phyloP scores from a whole-genome alignment of 1,140 invertebrate genomes.

The Panulirus ornatus region DNA sequence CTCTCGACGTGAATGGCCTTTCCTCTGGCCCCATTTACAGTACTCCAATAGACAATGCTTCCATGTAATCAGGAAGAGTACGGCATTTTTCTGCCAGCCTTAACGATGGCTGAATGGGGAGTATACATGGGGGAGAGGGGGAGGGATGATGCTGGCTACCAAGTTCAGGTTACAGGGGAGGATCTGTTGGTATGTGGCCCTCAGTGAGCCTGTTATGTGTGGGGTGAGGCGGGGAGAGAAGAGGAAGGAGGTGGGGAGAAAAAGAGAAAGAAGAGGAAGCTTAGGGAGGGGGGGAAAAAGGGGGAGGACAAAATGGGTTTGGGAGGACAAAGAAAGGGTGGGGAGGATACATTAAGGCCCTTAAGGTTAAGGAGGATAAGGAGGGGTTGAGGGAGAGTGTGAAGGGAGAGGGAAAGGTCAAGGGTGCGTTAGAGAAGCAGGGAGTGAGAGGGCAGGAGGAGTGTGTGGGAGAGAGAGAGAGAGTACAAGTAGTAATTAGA shows the following conservation, averaged over 20 bases:
- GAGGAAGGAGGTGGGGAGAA: background rate
- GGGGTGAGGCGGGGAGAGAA: background rate
- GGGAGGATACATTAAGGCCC: background rate
- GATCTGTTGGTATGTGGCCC: background rate
- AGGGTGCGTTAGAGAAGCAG: background rate
- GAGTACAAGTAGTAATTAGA: too few relatives aligned
- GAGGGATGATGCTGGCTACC: too few relatives aligned
- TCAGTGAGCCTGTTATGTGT: background rate
- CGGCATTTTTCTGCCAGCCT: constrained; percentile 33
- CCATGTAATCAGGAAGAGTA: constrained; percentile 42
- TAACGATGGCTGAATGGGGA: background rate
- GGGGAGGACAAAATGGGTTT: too few relatives aligned
- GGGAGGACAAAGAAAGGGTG: background rate
- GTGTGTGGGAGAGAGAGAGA: too few relatives aligned
- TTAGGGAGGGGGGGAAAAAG: background rate
- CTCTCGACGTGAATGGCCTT: constrained; percentile 24
- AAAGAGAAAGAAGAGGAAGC: background rate
- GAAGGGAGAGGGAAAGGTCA: background rate
- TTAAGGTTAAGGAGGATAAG: too few relatives aligned
- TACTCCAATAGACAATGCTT: constrained; percentile 40
- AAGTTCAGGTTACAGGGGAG: background rate
- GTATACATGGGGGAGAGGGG: background rate
- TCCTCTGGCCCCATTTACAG: constrained; percentile 30
- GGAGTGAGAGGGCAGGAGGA: too few relatives aligned
- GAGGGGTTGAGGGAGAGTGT: background rate